phyloP scores from a whole-genome alignment of 2,888 invertebrate species.

The Thereva nobilitata region DNA sequence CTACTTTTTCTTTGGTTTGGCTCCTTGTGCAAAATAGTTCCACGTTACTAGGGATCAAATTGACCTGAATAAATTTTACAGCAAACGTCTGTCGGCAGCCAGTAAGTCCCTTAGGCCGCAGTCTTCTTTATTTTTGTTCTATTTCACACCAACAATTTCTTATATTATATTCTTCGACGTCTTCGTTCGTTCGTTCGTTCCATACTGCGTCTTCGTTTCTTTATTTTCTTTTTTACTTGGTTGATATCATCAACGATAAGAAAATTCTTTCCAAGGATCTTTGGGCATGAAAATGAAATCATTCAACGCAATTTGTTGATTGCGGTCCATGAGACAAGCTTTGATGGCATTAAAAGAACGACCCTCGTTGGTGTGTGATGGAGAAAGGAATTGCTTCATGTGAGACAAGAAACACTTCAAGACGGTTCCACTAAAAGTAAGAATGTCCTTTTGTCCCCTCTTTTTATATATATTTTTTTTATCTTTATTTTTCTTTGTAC shows the following conservation, averaged over 20 bases:
- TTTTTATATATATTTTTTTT: no score
- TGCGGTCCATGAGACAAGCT: conserved; percentile 30
- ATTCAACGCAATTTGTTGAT: conserved; percentile 28
- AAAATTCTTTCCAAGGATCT: not conserved
- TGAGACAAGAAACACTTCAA: no score
- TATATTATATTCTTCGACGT: no score
- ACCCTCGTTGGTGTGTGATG: not conserved
- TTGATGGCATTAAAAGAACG: conserved; percentile 25
- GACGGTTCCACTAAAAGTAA: no score
- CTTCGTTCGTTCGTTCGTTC: not conserved
- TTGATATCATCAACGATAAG: conserved; percentile 19
- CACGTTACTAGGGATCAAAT: conserved; percentile 11
- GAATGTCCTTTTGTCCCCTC: no score
- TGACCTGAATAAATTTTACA: conserved; percentile 30
- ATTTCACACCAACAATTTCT: no score
- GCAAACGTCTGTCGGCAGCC: conserved; percentile 19
- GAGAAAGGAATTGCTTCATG: no score
- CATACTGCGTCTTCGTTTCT: conserved; percentile 12
- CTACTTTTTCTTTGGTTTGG: no score
- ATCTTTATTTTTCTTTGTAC: no score
- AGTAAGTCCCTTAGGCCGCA: conserved; percentile 20
- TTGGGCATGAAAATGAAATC: conserved; percentile 17
- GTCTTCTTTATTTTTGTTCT: conserved; percentile 10
- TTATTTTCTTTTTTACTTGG: conserved; percentile 3
- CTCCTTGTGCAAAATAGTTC: no score